Evolutionary conservation across 2,888 invertebrate genomes (phyloP), one percentile per base, ranked within the genome.

Genomic region (Caenorhabditis drosophilae): DNA sequence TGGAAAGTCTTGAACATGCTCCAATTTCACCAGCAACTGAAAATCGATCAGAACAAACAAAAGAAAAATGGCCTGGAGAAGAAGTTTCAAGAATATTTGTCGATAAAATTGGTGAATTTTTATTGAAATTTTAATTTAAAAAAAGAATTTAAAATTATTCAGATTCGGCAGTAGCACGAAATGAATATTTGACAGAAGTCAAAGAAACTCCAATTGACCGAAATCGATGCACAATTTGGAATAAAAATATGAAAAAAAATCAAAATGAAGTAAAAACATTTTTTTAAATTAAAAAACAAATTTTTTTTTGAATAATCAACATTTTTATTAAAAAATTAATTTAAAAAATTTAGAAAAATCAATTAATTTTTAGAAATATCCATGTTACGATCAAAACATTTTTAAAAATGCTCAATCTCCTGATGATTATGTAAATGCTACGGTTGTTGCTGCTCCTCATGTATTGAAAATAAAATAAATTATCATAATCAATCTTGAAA

Each of bases 341-440:
- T n/a, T n/a, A n/a, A n/a, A n/a, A n/a, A n/a, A n/a, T n/a, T n/a
- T n/a, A n/a, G n/a, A n/a, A n/a, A n/a, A n/a, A n/a, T n/a, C n/a
- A n/a, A n/a, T n/a, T n/a, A n/a, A n/a, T n/a, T 44, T 23, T 23
- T 15, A 44, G 44, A 26, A 23, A 2, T 63, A 53, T 42, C 63
- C 63, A 18, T 36, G 53, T n/a, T 26, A 46, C 18, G 63, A 63
- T 38, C 15, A 46, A 11, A 57, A 53, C 7, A 40, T 63, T 26
- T 53, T 63, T 38, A 57, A 58, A 18, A 45, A 54, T n/a, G 40
- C 27, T 12, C 46, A 49, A 16, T 20, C 45, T 12, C 57, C 63
- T 2, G 58, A 63, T n/a, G 50, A 40, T 9, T 63, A 63, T 40
- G 44, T 63, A 25, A 63, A 63, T 34, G 45, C 58, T 36, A 56